Percentiles rank a stretch among this genome's conserved stretches.
Conservation (phyloP, 2,797 vertebrate genomes). For the Oryzias dopingdopingensis region DNA sequence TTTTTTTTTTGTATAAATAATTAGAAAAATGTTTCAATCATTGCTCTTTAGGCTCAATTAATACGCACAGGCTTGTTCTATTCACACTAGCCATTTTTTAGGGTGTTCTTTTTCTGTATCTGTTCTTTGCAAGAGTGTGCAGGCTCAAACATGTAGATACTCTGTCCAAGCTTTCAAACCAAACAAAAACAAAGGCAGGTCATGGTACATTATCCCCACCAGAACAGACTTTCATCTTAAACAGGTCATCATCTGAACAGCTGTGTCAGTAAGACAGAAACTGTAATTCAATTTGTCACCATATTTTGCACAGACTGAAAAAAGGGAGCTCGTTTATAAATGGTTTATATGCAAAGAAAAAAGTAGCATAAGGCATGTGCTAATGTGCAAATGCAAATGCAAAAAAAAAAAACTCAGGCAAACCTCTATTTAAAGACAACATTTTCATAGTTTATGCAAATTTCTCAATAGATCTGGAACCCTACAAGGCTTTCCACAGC, state of each 20-base stretch:
- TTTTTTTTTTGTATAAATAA: conserved; percentile 2
- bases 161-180: conserved; percentile 25
- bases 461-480: background rate
- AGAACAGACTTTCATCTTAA: conserved; percentile 52
- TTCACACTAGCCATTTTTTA: conserved; percentile 65
- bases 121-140: conserved; percentile 48
- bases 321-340: conserved; percentile 37
- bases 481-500: too few relatives aligned
- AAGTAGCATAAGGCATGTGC: too few relatives aligned
- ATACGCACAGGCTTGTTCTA: conserved; percentile 61
- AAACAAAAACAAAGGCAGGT: conserved; percentile 45
- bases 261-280: conserved; percentile 22
- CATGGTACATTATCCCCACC: conserved; percentile 56
- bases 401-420: too few relatives aligned
- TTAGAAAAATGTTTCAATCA: conserved; percentile 7
- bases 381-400: too few relatives aligned
- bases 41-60: conserved; percentile 42
- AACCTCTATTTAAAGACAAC: too few relatives aligned
- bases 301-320: conserved; percentile 47
- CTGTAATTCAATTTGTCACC: conserved; percentile 27
- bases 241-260: conserved; percentile 47
- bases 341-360: too few relatives aligned
- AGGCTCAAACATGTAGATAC: conserved; percentile 6
- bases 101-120: conserved; percentile 67
- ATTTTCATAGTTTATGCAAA: background rate